These are phyloP conservation scores for Ceratina calcarata DNA, from an alignment of 1,140 invertebrate species.

Conservation along the genomic window DNA sequence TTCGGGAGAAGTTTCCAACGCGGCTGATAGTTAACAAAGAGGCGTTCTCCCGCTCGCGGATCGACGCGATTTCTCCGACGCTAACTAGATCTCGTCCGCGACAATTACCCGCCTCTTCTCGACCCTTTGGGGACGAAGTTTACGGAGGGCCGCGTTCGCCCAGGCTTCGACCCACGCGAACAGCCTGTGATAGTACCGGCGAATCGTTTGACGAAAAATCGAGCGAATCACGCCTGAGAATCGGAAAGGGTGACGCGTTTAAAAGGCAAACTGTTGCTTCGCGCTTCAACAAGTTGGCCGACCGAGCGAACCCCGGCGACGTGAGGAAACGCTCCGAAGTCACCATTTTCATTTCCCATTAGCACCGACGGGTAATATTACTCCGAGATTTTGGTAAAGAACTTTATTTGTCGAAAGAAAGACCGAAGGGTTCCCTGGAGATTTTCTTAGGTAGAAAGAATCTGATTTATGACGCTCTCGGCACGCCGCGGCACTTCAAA, in stretches of 20 bases:
- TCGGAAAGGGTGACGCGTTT: constrained; percentile 43
- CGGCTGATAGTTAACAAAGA: constrained; percentile 1
- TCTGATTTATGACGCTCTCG: too few species aligned
- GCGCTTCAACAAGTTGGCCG: constrained; percentile 76
- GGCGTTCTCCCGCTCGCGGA: background rate
- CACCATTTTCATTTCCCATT: background rate
- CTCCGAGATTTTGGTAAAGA: background rate
- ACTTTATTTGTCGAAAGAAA: too few species aligned
- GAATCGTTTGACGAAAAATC: background rate
- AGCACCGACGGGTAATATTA: too few species aligned
- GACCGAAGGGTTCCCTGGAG: too few species aligned
- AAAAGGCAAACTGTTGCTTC: constrained; percentile 80
- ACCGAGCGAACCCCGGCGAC: background rate
- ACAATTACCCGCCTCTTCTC: constrained; percentile 1
- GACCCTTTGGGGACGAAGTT: too few species aligned
- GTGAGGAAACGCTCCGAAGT: constrained; percentile 16
- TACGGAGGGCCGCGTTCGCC: too few species aligned
- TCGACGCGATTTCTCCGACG: constrained; percentile 11
- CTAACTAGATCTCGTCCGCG: constrained; percentile 1
- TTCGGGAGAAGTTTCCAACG: constrained; percentile 66
- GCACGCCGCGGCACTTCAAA: too few species aligned
- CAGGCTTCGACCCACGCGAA: too few species aligned
- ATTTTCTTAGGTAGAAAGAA: too few species aligned
- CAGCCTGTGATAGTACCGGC: too few species aligned
- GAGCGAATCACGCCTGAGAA: constrained; percentile 18